Conservation (phyloP, 2,888 invertebrate species). For the Tetragonisca angustula region DNA sequence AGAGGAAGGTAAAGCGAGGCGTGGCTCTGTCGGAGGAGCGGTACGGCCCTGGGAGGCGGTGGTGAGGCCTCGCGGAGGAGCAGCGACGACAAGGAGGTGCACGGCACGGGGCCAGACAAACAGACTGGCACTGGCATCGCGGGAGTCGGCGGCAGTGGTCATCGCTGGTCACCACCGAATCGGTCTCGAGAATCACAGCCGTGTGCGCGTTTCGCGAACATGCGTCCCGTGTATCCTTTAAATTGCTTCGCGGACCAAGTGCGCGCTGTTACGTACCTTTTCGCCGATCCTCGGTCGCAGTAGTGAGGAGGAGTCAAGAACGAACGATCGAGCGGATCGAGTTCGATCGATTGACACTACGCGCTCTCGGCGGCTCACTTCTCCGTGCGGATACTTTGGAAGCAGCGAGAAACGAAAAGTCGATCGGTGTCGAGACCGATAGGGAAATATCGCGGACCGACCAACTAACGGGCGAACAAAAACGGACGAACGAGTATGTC, state of each 20-base stretch:
- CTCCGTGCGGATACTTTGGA: neutral
- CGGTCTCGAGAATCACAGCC: slow-evolving; percentile 45
- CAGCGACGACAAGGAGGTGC: slow-evolving; percentile 72
- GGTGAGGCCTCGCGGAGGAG: slow-evolving; percentile 77
- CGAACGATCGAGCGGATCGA: neutral
- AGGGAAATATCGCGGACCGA: neutral
- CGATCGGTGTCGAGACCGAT: neutral
- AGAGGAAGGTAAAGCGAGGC: slow-evolving; percentile 54
- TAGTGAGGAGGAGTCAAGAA: neutral
- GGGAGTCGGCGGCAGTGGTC: slow-evolving; percentile 76
- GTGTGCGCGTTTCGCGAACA: slow-evolving; percentile 54
- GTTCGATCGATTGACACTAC: neutral
- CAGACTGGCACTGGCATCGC: slow-evolving; percentile 80
- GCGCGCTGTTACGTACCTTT: slow-evolving; percentile 37
- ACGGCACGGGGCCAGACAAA: slow-evolving; percentile 78
- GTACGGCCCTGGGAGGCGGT: slow-evolving; percentile 81
- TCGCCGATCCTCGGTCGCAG: slow-evolving; percentile 16
- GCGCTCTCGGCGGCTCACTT: too few relatives aligned
- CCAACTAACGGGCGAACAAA: too few relatives aligned
- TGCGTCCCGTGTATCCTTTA: slow-evolving; percentile 48
- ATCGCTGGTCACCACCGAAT: slow-evolving; percentile 66
- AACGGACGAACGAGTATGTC: neutral
- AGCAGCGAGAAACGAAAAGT: neutral
- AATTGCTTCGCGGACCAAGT: slow-evolving; percentile 45
- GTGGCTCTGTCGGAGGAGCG: slow-evolving; percentile 60